phyloP scores from a whole-genome alignment of 2,888 invertebrate genomes.

The Epirrita christyi region DNA sequence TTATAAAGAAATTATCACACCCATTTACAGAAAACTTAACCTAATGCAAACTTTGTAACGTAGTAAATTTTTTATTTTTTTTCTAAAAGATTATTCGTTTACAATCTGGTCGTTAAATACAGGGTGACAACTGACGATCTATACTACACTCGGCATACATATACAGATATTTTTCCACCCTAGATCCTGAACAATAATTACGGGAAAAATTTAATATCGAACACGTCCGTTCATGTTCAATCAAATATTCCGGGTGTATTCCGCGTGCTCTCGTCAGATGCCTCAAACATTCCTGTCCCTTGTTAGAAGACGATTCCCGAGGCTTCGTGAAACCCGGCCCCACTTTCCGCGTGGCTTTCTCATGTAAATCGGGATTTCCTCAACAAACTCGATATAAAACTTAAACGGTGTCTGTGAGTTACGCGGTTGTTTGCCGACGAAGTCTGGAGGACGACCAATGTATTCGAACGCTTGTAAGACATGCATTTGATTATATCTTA shows the following conservation, averaged over 20 bases:
- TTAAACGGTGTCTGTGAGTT: slow-evolving; percentile 58
- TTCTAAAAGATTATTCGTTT: too few relatives aligned
- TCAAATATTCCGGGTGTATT: slow-evolving; percentile 71
- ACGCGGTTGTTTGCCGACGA: slow-evolving; percentile 42
- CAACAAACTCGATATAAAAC: slow-evolving; percentile 70
- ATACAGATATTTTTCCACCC: too few relatives aligned
- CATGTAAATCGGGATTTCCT: slow-evolving; percentile 79
- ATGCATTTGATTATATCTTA: slow-evolving; percentile 3
- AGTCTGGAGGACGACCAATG: slow-evolving; percentile 28
- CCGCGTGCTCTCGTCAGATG: slow-evolving; percentile 66
- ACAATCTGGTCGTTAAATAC: too few relatives aligned
- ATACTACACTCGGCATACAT: too few relatives aligned
- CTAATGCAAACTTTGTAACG: too few relatives aligned
- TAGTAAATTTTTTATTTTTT: too few relatives aligned
- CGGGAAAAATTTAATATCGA: slow-evolving; percentile 60
- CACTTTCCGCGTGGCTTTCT: slow-evolving; percentile 66
- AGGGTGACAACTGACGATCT: too few relatives aligned
- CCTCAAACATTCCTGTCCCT: slow-evolving; percentile 73
- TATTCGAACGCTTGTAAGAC: slow-evolving; percentile 20
- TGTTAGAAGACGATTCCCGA: slow-evolving; percentile 64
- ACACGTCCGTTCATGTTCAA: slow-evolving; percentile 67
- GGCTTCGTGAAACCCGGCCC: slow-evolving; percentile 54
- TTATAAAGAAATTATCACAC: too few relatives aligned
- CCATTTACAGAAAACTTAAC: too few relatives aligned
- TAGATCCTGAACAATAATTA: slow-evolving; percentile 16